Evolutionary conservation across 2,797 vertebrate genomes (phyloP), one percentile per base, ranked within the genome.

Genomic region (Sebastes elongatus): DNA sequence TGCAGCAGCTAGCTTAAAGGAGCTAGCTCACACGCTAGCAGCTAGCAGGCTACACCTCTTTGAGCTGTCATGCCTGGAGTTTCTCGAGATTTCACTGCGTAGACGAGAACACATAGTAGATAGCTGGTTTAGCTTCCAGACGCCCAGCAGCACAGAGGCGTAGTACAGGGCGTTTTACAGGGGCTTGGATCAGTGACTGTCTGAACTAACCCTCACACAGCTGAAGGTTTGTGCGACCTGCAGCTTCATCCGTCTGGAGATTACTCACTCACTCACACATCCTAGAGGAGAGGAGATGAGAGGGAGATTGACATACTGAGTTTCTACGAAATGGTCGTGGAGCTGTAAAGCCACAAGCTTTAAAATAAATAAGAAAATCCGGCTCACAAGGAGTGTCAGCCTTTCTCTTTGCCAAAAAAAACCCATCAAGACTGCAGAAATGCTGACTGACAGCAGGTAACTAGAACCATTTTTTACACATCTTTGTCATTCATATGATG

Each of bases 381-480:
- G 70, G 76, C 66, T 84, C 60, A 30, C 53, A 63, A 68, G 87
- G 76, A 87, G 71, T 74, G 73, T 83, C 92, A 69, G 20, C 38
- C 73, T 32, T 56, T 75, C 30, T 79, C 42, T 79, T 73, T 71
- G 67, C 79, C 82, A 83, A 78, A 66, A 46, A 16, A 16, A 32
- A 61, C 49, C 56, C 56, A 32, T 30, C 68, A 76, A 85, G 63
- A 72, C 82, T 66, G 76, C 71, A 77, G 85, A 80, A 60, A 95
- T 95, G 94, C 77, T 94, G 82, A 93, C 94, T 72, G 92, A 94
- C 81, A 94, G 77, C 90, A 94, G 94, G 94, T 95, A 92, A 89
- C 1, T 8, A 10, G 18, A 23, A 10, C 49, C 10, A 22, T 76
- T 82, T 53, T 42, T 46, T 16, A 66, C n/a, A 14, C 20, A 28